Percentiles rank a stretch among this genome's conserved stretches.
phyloP scores from a whole-genome alignment of 1,140 invertebrate genomes.

The Teleopsis dalmanni region DNA sequence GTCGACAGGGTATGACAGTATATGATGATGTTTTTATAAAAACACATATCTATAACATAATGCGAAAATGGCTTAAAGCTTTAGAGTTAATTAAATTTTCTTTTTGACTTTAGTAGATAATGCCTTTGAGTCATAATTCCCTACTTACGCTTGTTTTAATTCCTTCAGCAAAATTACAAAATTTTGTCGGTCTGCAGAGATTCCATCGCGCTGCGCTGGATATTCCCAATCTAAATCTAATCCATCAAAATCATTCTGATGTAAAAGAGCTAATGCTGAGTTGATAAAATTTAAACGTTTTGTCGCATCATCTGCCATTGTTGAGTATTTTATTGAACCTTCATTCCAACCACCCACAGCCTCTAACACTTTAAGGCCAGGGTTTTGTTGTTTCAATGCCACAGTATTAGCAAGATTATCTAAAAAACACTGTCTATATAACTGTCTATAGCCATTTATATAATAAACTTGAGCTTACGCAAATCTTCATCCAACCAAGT shows the following conservation, averaged over 20 bases:
- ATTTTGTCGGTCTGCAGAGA: conserved; percentile 45
- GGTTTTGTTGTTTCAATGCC: conserved; percentile 50
- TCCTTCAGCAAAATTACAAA: conserved; percentile 47
- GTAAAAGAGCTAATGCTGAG: conserved; percentile 47
- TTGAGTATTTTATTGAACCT: conserved; percentile 56
- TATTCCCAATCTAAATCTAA: conserved; percentile 65
- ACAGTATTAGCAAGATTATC: conserved; percentile 29
- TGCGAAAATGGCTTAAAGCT: too few species aligned
- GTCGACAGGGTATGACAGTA: too few species aligned
- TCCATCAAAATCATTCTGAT: conserved; percentile 54
- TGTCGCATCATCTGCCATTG: conserved; percentile 43
- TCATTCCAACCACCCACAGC: conserved; percentile 72
- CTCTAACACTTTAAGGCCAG: conserved; percentile 57
- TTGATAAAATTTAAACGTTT: conserved; percentile 46
- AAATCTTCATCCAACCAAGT: conserved; percentile 52
- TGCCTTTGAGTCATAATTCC: background rate
- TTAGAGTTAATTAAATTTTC: too few species aligned
- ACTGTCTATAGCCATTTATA: background rate
- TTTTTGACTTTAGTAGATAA: background rate
- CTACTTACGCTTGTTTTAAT: conserved; percentile 45
- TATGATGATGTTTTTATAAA: too few species aligned
- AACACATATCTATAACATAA: too few species aligned
- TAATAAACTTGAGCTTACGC: background rate
- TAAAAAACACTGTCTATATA: background rate
- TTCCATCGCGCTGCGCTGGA: conserved; percentile 49